These are phyloP conservation scores for Sinentomon sp. DNA, from an alignment of 2,888 invertebrate species.

Conservation along the genomic window DNA sequence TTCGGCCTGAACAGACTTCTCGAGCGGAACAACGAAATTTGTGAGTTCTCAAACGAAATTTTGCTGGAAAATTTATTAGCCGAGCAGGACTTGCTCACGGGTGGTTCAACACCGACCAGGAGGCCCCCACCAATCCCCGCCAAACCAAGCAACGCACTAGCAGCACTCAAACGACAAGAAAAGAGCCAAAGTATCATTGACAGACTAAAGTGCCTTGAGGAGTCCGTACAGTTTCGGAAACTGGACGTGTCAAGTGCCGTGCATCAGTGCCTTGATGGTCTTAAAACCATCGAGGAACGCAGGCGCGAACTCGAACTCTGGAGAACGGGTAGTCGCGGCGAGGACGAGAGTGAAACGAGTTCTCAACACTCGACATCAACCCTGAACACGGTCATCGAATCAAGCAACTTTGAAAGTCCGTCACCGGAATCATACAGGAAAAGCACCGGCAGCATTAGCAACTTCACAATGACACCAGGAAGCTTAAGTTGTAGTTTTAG, in stretches of 20 bases:
- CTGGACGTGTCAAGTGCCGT: constrained; percentile 14
- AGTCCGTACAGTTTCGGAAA: constrained; percentile 18
- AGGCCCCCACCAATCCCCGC: constrained; percentile 35
- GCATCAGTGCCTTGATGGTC: constrained; percentile 17
- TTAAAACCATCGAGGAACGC: constrained; percentile 20
- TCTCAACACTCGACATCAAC: constrained; percentile 22
- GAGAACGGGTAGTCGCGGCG: constrained; percentile 14
- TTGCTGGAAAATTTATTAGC: too few species aligned
- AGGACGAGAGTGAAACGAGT: constrained; percentile 21
- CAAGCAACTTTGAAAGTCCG: too few species aligned
- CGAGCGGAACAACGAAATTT: constrained; percentile 5
- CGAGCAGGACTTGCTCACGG: too few species aligned
- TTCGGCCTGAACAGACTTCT: constrained; percentile 3
- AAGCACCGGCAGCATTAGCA: too few species aligned
- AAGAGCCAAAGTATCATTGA: constrained; percentile 17
- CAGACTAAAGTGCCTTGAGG: constrained; percentile 19
- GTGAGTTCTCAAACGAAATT: constrained; percentile 3
- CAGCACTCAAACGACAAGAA: neutral
- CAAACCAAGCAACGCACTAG: constrained; percentile 29
- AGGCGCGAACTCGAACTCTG: constrained; percentile 20
- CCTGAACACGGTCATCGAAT: constrained; percentile 20
- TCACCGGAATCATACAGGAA: too few species aligned
- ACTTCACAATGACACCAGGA: too few species aligned
- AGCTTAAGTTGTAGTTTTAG: too few species aligned
- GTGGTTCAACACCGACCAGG: constrained; percentile 23